Percentiles rank a stretch among this genome's conserved stretches.
Evolutionary conservation across 1,140 invertebrate species (phyloP).

Genomic region (Oedothorax gibbosus): DNA sequence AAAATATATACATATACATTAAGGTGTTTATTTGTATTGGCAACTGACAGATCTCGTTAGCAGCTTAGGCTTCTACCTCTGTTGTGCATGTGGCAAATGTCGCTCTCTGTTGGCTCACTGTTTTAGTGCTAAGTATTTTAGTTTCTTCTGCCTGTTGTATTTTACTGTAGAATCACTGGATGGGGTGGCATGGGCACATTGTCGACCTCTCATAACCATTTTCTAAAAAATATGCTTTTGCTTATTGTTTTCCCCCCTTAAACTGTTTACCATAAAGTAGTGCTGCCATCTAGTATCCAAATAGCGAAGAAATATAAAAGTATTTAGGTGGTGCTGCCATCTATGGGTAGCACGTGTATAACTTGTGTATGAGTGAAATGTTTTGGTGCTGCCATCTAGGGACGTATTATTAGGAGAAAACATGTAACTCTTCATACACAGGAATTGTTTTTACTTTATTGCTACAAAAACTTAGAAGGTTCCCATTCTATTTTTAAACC

Average conservation of each 20-base stretch:
- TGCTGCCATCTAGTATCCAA: slow-evolving; percentile 29
- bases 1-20: too few species aligned
- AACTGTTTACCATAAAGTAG: background rate
- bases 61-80: slow-evolving; percentile 20
- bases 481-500: too few species aligned
- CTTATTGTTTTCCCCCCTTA: background rate
- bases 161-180: slow-evolving; percentile 39
- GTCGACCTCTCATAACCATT: background rate
- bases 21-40: too few species aligned
- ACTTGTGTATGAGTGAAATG: background rate
- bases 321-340: slow-evolving; percentile 36
- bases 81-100: slow-evolving; percentile 58
- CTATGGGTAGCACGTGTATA: background rate
- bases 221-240: background rate
- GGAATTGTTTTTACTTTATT: too few species aligned
- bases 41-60: too few species aligned
- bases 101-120: slow-evolving; percentile 54
- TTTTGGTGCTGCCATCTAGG: slow-evolving; percentile 46
- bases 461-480: too few species aligned
- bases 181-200: slow-evolving; percentile 46
- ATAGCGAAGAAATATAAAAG: background rate
- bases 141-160: slow-evolving; percentile 50
- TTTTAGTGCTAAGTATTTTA: slow-evolving; percentile 38
- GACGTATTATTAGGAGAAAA: too few species aligned
- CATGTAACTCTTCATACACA: background rate